phyloP scores from a whole-genome alignment of 2,113 vertebrate genomes.

The Alces alces region DNA sequence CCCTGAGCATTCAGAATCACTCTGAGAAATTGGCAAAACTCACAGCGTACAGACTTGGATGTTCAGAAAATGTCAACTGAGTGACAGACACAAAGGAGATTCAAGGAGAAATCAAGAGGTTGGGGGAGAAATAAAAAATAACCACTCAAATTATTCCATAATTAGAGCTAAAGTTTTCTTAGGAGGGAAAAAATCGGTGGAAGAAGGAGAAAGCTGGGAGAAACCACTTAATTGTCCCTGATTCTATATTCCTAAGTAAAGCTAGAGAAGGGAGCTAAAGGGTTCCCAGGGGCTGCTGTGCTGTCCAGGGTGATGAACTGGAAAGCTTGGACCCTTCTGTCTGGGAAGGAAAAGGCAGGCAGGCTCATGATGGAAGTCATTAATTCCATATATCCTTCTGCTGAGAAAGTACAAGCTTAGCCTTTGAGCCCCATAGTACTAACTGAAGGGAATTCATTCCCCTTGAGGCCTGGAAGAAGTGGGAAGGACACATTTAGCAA shows the following conservation, averaged over 20 bases:
- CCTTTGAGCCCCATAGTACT: background rate
- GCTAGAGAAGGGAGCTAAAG: background rate
- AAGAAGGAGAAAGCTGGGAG: background rate
- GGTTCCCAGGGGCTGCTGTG: background rate
- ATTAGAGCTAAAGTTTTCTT: constrained; percentile 29
- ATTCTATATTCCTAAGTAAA: background rate
- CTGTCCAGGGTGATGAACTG: background rate
- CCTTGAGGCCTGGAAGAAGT: background rate
- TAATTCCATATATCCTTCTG: background rate
- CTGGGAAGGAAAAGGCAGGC: background rate
- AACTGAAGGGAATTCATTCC: background rate
- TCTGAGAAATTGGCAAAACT: constrained; percentile 24
- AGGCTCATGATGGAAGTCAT: background rate
- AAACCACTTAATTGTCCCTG: background rate
- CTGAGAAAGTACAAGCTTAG: background rate
- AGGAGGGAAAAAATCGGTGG: background rate
- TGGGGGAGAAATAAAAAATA: constrained; percentile 9
- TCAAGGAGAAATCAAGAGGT: constrained; percentile 43
- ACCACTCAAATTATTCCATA: background rate
- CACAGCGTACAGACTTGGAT: background rate
- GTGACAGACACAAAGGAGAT: constrained; percentile 30
- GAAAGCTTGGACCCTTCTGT: background rate
- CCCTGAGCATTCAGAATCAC: constrained; percentile 17
- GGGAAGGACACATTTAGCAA: background rate
- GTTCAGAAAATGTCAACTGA: constrained; percentile 1